Percentiles rank a stretch among this genome's conserved stretches.
Evolutionary conservation across 2,113 vertebrate species (phyloP).

Genomic region (Rhea americana): DNA sequence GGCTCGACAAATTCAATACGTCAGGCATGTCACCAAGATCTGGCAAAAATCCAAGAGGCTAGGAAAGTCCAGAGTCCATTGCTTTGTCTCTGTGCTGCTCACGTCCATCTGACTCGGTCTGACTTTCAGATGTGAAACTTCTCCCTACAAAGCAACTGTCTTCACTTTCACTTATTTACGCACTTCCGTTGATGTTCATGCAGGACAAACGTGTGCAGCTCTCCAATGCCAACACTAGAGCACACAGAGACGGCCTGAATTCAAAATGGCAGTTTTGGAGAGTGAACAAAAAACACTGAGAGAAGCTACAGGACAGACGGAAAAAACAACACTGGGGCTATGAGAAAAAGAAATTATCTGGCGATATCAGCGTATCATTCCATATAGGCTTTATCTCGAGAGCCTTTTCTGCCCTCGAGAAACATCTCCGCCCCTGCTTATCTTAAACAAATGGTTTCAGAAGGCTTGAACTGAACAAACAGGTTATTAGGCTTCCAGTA

Average conservation of each 20-base stretch:
- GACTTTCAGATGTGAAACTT: neutral
- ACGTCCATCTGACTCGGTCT: neutral
- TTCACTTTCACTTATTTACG: neutral
- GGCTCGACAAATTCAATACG: neutral
- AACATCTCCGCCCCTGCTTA: constrained; percentile 32
- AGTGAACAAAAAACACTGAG: neutral
- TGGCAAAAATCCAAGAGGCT: neutral
- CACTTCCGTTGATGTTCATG: rapidly evolving
- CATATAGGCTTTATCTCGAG: neutral
- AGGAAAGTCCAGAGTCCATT: neutral
- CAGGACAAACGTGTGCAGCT: neutral
- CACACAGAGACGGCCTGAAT: neutral
- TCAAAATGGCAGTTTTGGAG: neutral
- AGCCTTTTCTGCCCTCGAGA: constrained; percentile 40
- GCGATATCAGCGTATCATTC: rapidly evolving
- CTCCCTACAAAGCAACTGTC: neutral
- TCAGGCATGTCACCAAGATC: neutral
- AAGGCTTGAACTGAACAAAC: constrained; percentile 46
- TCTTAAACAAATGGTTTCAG: constrained; percentile 59
- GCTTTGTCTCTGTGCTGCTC: neutral
- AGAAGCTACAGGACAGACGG: neutral
- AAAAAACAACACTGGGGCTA: neutral
- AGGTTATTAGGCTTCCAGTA: constrained; percentile 7
- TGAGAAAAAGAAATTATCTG: neutral
- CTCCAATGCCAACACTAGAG: rapidly evolving